Evolutionary conservation across 2,888 invertebrate species (phyloP).

Genomic region (Erynnis tages): DNA sequence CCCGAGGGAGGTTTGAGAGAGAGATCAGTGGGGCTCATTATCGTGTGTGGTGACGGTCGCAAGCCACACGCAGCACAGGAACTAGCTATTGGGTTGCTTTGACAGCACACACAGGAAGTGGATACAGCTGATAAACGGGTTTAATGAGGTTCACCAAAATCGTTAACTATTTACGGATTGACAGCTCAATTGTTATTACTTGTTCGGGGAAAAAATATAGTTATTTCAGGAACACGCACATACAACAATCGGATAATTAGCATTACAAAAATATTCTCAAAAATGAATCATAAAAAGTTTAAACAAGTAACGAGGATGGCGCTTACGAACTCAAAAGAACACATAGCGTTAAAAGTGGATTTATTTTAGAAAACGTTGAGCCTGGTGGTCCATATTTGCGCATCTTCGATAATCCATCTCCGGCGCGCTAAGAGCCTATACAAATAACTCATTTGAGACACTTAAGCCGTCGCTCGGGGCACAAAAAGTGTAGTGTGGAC

Average conservation of each 20-base stretch:
- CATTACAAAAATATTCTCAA: no score
- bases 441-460: conserved; percentile 73
- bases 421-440: conserved; percentile 59
- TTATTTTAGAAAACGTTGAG: conserved; percentile 9
- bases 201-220: no score
- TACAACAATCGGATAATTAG: no score
- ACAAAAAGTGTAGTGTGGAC: conserved; percentile 56
- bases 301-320: background rate
- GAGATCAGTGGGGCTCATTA: background rate
- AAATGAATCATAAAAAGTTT: no score
- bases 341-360: conserved; percentile 7
- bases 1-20: background rate
- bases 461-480: conserved; percentile 64
- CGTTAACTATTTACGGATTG: no score
- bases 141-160: conserved; percentile 9
- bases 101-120: conserved; percentile 12
- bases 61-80: background rate
- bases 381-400: conserved; percentile 43
- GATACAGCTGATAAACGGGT: conserved; percentile 5
- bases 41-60: background rate
- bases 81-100: background rate
- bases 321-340: conserved; percentile 2
- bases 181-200: no score
- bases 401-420: conserved; percentile 41
- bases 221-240: no score